Evolutionary conservation across 2,113 vertebrate genomes (phyloP), one percentile per base, ranked within the genome.

Genomic region (Pao palembangensis): DNA sequence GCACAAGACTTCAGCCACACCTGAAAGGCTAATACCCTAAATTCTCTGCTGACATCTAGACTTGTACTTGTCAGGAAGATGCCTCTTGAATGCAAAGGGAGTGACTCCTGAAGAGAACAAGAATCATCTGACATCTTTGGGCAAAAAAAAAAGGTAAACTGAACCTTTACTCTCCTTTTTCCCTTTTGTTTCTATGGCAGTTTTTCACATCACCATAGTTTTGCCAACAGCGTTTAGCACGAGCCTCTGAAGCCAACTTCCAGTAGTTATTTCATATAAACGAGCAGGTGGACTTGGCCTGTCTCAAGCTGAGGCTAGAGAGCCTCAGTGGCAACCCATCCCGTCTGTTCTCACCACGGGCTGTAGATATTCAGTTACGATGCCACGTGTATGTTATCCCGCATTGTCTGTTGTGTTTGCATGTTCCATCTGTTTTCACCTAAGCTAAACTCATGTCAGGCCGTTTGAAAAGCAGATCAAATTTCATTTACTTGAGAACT

Each of bases 401-500:
- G 34, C 34, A 38, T 38, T 38, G 34, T 12, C 11, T 8, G 34
- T 12, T 38, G 34, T 38, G 34, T 38, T 38, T 38, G 34, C 34
- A 38, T 38, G 34, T 17, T 47, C 44, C 44, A 47, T 13, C 44
- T 47, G 44, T 17, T 47, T n/a, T 47, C 44, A 17, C 15, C 5
- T 51, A 28, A 1, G 19, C 20, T 10, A 51, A 42, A 43, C 31
- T 64, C 16, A 19, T 5, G 2, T 57, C 17, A 4, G n/a, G 12
- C 23, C 19, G n/a, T 20, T 69, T 63, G 73, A 69, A 17, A 25
- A 58, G 71, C 52, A 13, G 81, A 60, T 85, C 76, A 0, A 51
- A 65, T 87, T 87, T 62, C 73, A 69, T 72, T 64, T 58, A 52
- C 57, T 41, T 63, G 38, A 67, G 63, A 86, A 84, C 86, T 70